These are phyloP conservation scores for Coryphaenoides rupestris DNA, from an alignment of 2,113 vertebrate genomes.

Conservation along the genomic window DNA sequence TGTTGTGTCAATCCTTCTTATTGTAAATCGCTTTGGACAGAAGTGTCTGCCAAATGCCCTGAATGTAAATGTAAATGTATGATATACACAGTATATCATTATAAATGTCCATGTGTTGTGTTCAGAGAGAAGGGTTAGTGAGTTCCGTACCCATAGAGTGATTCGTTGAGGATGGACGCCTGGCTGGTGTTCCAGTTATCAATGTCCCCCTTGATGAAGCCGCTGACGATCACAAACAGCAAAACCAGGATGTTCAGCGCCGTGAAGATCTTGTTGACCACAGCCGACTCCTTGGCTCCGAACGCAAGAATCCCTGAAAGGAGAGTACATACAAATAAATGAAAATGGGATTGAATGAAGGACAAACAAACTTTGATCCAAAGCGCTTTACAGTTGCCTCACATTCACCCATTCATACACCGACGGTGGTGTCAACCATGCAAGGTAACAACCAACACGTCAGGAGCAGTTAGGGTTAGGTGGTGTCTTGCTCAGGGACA, in stretches of 20 bases:
- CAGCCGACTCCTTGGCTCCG: slow-evolving; percentile 81
- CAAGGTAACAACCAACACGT: too few species aligned
- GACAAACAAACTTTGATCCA: too few species aligned
- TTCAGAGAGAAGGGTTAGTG: background rate
- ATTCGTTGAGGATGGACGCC: slow-evolving; percentile 48
- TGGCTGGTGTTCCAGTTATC: slow-evolving; percentile 76
- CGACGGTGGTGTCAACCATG: too few species aligned
- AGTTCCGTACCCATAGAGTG: slow-evolving; percentile 32
- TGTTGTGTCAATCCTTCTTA: too few species aligned
- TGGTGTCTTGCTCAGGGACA: too few species aligned
- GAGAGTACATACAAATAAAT: slow-evolving; percentile 14
- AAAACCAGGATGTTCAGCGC: slow-evolving; percentile 75
- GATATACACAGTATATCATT: background rate
- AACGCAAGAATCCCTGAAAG: slow-evolving; percentile 79
- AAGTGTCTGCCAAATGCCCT: too few species aligned
- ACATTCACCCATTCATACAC: too few species aligned
- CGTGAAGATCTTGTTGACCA: slow-evolving; percentile 82
- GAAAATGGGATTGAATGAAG: background rate
- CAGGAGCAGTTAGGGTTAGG: too few species aligned
- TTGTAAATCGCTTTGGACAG: background rate
- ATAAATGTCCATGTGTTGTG: background rate
- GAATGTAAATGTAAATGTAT: background rate
- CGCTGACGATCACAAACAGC: slow-evolving; percentile 76
- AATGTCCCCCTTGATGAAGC: slow-evolving; percentile 77
- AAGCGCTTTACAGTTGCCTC: too few species aligned